phyloP scores from a whole-genome alignment of 2,797 vertebrate genomes.

The Lepilemur ruficaudatus region DNA sequence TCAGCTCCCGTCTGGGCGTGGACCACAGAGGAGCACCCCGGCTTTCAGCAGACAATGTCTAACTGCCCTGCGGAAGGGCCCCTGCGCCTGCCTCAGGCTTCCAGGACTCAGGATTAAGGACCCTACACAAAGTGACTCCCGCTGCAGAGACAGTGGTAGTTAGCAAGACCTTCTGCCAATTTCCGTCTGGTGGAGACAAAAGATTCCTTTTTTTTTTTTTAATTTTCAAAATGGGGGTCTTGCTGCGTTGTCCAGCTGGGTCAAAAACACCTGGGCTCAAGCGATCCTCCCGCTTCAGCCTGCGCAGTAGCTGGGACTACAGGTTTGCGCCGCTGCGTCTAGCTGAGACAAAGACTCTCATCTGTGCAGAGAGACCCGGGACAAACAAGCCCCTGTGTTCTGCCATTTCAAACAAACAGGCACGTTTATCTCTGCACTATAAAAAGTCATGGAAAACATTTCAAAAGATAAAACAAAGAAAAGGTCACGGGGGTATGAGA shows the following conservation, averaged over 20 bases:
- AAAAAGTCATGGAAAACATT: not conserved
- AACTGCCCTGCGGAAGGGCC: not conserved
- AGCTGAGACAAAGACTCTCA: not conserved
- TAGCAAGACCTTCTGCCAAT: not conserved
- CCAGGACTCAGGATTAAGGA: not conserved
- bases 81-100: not conserved
- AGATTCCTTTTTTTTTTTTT: too few species aligned
- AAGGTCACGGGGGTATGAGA: conserved; percentile 50
- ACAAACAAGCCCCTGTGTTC: conserved; percentile 70
- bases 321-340: too few species aligned
- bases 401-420: conserved; percentile 73
- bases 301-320: too few species aligned
- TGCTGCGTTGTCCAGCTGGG: too few species aligned
- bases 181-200: not conserved
- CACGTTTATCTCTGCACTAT: not conserved
- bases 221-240: too few species aligned
- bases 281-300: too few species aligned
- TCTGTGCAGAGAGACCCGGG: not conserved
- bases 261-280: too few species aligned
- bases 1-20: accelerated
- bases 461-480: not conserved
- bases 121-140: not conserved
- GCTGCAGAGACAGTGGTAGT: too few species aligned
- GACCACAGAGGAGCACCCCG: accelerated
- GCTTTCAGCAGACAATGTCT: not conserved